These are phyloP conservation scores for Bubo blakistoni DNA, from an alignment of 2,113 vertebrate genomes.

Conservation along the genomic window DNA sequence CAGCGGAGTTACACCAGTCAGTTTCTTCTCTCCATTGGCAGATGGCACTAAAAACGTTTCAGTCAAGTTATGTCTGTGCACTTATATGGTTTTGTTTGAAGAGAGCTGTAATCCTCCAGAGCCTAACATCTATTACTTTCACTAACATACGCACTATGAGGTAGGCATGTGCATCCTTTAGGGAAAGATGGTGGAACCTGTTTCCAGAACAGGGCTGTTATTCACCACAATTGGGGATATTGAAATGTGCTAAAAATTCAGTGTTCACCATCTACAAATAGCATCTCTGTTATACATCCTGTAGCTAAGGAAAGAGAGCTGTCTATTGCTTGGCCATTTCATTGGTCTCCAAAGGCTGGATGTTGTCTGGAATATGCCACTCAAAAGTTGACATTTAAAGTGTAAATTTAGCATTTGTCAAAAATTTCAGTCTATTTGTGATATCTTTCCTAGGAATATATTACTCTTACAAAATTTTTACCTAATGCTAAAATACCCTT, in stretches of 20 bases:
- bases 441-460: slow-evolving; percentile 28
- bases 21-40: neutral
- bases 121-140: slow-evolving; percentile 17
- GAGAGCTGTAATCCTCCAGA: slow-evolving; percentile 9
- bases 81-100: neutral
- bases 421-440: slow-evolving; percentile 20
- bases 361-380: slow-evolving; percentile 40
- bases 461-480: slow-evolving; percentile 1
- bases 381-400: slow-evolving; percentile 61
- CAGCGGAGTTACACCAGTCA: neutral
- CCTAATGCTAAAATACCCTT: slow-evolving; percentile 1
- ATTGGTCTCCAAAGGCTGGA: slow-evolving; percentile 37
- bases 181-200: neutral
- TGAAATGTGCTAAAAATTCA: slow-evolving; percentile 57
- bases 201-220: neutral
- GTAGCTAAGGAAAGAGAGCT: slow-evolving; percentile 4
- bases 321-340: slow-evolving; percentile 38
- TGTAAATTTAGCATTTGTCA: slow-evolving; percentile 65
- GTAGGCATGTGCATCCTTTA: neutral
- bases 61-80: neutral
- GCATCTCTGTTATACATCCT: neutral
- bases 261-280: neutral
- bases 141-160: neutral
- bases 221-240: neutral
- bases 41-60: slow-evolving; percentile 16